Evolutionary conservation across 2,888 invertebrate species (phyloP).

Genomic region (Elysia crispata): DNA sequence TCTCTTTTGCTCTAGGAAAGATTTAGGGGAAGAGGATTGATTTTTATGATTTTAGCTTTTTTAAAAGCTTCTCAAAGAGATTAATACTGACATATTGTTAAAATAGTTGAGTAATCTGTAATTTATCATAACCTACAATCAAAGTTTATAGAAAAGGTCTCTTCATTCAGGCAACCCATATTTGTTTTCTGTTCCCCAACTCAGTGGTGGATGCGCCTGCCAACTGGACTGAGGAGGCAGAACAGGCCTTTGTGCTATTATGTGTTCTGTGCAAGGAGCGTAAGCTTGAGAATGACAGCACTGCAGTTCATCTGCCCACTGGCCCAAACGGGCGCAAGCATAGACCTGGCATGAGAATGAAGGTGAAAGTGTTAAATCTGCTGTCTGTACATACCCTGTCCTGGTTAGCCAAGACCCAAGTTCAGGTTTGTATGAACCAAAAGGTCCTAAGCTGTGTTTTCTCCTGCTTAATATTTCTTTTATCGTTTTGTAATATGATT

Average conservation of each 20-base stretch:
- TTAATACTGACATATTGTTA: too few species aligned
- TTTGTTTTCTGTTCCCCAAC: too few species aligned
- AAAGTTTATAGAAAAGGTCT: too few species aligned
- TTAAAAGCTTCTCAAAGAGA: too few species aligned
- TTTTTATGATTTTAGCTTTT: too few species aligned
- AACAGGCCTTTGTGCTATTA: constrained; percentile 33
- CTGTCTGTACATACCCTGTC: constrained; percentile 40
- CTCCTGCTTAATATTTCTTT: too few species aligned
- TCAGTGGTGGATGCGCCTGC: constrained; percentile 45
- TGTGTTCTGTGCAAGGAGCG: constrained; percentile 35
- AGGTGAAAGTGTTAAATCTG: constrained; percentile 40
- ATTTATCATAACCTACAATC: too few species aligned
- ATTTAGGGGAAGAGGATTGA: too few species aligned
- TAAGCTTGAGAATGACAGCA: constrained; percentile 21
- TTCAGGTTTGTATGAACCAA: constrained; percentile 20
- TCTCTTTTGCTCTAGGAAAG: too few species aligned
- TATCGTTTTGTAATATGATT: not conserved
- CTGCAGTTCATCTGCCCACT: constrained; percentile 14
- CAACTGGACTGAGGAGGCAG: constrained; percentile 42
- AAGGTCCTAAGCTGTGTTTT: too few species aligned
- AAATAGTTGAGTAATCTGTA: too few species aligned
- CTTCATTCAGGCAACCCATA: too few species aligned
- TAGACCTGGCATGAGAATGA: constrained; percentile 1
- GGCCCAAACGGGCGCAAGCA: constrained; percentile 14
- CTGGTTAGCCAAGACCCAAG: constrained; percentile 42